Conservation (phyloP, 2,888 invertebrate species). For the Dermolepida albohirtum region DNA sequence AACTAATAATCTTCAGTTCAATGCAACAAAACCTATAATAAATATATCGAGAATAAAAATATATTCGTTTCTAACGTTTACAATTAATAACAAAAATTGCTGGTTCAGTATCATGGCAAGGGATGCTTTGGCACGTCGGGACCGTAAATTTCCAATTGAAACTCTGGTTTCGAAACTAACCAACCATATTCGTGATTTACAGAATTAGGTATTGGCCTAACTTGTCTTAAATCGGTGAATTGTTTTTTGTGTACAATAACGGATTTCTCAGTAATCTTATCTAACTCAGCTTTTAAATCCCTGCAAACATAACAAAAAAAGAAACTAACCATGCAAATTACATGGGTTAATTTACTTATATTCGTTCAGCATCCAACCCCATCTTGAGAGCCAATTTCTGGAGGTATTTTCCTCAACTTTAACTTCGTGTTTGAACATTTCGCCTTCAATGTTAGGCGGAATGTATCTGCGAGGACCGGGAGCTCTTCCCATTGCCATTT, state of each 20-base stretch:
- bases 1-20: too few species aligned
- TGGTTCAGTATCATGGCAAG: too few species aligned
- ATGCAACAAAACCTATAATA: too few species aligned
- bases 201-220: slow-evolving; percentile 48
- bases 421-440: slow-evolving; percentile 42
- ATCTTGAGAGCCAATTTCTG: slow-evolving; percentile 45
- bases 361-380: slow-evolving; percentile 49
- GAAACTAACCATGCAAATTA: neutral
- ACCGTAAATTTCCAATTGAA: slow-evolving; percentile 50
- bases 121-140: slow-evolving; percentile 36
- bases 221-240: slow-evolving; percentile 45
- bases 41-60: too few species aligned
- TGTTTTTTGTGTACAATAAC: slow-evolving; percentile 37
- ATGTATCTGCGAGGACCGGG: slow-evolving; percentile 28
- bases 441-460: slow-evolving; percentile 41
- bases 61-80: too few species aligned
- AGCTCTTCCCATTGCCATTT: slow-evolving; percentile 46
- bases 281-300: slow-evolving; percentile 46
- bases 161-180: slow-evolving; percentile 46
- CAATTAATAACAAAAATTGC: too few species aligned
- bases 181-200: slow-evolving; percentile 51
- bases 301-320: slow-evolving; percentile 27
- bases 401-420: slow-evolving; percentile 39
- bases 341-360: slow-evolving; percentile 42
- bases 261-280: slow-evolving; percentile 46